Conservation (phyloP, 2,797 vertebrate genomes). For the Nannoperca obscura region DNA sequence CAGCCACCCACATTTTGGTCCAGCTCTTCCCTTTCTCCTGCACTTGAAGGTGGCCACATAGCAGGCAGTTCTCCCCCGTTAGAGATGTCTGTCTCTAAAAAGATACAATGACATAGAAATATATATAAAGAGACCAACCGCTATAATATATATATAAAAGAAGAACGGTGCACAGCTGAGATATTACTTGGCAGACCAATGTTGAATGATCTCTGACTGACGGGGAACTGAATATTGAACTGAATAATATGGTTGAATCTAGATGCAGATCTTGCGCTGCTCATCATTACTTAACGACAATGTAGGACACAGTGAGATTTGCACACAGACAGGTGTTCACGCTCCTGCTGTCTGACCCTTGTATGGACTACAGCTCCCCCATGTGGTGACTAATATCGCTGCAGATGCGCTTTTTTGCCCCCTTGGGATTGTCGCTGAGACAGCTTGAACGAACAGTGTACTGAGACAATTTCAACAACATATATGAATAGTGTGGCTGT, state of each 20-base stretch:
- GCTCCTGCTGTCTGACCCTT: slow-evolving; percentile 17
- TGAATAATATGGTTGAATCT: no score
- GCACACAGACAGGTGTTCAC: slow-evolving; percentile 53
- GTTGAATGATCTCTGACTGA: no score
- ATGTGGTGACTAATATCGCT: slow-evolving; percentile 53
- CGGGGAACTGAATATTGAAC: not conserved
- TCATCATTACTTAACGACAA: slow-evolving; percentile 56
- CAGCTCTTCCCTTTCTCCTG: slow-evolving; percentile 90
- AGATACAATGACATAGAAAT: not conserved
- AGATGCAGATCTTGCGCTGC: slow-evolving; percentile 29
- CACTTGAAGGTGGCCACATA: slow-evolving; percentile 88
- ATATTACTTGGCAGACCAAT: not conserved
- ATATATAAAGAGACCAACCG: not conserved
- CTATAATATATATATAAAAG: not conserved
- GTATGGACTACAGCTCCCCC: slow-evolving; percentile 57
- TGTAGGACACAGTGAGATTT: slow-evolving; percentile 72
- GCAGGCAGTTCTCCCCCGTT: slow-evolving; percentile 85
- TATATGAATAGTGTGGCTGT: not conserved
- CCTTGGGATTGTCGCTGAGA: not conserved
- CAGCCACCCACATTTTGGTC: slow-evolving; percentile 89
- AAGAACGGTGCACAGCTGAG: not conserved
- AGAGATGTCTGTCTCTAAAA: slow-evolving; percentile 85
- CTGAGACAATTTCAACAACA: not conserved
- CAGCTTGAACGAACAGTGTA: not conserved
- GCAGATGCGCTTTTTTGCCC: not conserved